These are phyloP conservation scores for Eleutherodactylus coqui DNA, from an alignment of 2,797 vertebrate genomes.

Conservation along the genomic window DNA sequence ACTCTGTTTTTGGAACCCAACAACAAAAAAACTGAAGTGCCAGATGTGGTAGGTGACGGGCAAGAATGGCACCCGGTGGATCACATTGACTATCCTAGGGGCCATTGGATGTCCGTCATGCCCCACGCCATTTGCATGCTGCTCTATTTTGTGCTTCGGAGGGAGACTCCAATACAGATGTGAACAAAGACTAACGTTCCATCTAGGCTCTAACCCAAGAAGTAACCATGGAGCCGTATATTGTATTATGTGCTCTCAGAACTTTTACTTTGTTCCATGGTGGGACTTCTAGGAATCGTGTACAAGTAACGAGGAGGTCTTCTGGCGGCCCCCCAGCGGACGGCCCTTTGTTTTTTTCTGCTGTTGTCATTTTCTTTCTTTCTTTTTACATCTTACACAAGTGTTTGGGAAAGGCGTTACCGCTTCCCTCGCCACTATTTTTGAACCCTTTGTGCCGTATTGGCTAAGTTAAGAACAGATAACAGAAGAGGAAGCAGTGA, in stretches of 20 bases:
- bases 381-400: slow-evolving; percentile 17
- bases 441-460: slow-evolving; percentile 47
- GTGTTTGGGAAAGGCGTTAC: slow-evolving; percentile 53
- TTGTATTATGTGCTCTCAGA: not conserved
- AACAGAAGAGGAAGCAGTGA: slow-evolving; percentile 54
- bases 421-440: slow-evolving; percentile 49
- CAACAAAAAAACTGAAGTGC: no score
- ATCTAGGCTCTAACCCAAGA: no score
- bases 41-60: no score
- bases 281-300: slow-evolving; percentile 26
- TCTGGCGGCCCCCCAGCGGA: slow-evolving; percentile 12
- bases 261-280: not conserved
- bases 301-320: slow-evolving; percentile 6
- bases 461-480: slow-evolving; percentile 46
- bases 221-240: not conserved
- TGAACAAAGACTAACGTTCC: no score
- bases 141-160: no score
- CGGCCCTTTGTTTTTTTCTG: slow-evolving; percentile 42
- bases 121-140: no score
- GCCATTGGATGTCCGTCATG: no score
- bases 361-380: slow-evolving; percentile 16
- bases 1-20: no score
- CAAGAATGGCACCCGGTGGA: no score
- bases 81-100: no score
- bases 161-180: no score